Base-by-base conservation (phyloP, 37 sponge, comb jelly and placozoan genomes). In the Ianthella basta region DNA sequence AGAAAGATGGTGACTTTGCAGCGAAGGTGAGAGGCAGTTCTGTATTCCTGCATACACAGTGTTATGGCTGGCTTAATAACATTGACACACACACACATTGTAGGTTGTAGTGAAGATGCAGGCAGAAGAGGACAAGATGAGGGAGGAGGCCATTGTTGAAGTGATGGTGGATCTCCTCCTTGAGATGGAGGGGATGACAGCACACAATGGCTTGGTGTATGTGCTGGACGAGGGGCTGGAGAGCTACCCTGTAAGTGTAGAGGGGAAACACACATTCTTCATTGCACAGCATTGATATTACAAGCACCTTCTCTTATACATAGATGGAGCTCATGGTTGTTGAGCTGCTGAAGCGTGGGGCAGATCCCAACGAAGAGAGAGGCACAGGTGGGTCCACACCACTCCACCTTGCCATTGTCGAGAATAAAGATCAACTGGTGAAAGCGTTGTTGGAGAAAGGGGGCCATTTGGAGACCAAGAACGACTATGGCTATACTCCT, bases 391-490 rank as follows among this genome's bases (percentile, higher is more conserved):
- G 73, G 13, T 8, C 32, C 73, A 72, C 38, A 19, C 38, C 39
- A 13, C 73, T 72, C 8, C 73, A 72, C 10, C 23, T 72, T 23
- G 73, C 73, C 12, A 29, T 72, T 30, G 30, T 5, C 20, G 73
- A 15, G 39, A 40, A 19, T 12, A 72, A 72, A 13, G 12, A 12
- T 33, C 40, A 72, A 40, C 39, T 72, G 10, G 39, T 72, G 21
- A 72, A 72, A 19, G 32, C 36, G 40, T 38, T 72, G 73, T 37
- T 72, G 39, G 36, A 72, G 73, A 72, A 72, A 37, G 73, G 73
- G 23, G 73, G 40, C 35, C 38, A 35, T 72, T 8, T 72, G 39
- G 30, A 72, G 8, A 19, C 10, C 40, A 33, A 72, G 19, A 40
- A 72, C 39, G 73, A 72, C 39, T 72, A 72, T 40, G 73, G 73